Conservation (phyloP, 1,140 invertebrate genomes). For the Nebria ingens region DNA sequence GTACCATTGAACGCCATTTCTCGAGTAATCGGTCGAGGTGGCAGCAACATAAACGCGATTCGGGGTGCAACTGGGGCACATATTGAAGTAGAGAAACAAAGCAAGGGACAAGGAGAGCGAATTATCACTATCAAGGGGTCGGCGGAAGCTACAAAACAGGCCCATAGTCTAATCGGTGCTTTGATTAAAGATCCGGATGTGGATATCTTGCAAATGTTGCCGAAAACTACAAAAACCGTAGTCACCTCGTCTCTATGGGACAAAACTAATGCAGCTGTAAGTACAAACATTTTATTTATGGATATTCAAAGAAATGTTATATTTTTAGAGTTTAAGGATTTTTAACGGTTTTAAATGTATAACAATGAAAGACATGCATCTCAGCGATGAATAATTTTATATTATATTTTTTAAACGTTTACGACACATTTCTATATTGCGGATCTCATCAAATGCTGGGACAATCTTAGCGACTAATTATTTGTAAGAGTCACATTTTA, state of each 20-base stretch:
- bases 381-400: too few relatives aligned
- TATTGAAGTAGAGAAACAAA: constrained; percentile 96
- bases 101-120: constrained; percentile 85
- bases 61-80: constrained; percentile 87
- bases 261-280: constrained; percentile 38
- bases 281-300: constrained; percentile 19
- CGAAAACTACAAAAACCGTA: constrained; percentile 49
- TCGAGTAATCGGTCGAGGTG: constrained; percentile 88
- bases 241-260: constrained; percentile 43
- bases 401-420: too few relatives aligned
- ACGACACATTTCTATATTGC: too few relatives aligned
- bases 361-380: too few relatives aligned
- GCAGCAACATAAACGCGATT: constrained; percentile 95
- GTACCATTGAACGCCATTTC: constrained; percentile 92
- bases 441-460: too few relatives aligned
- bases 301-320: too few relatives aligned
- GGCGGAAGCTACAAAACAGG: constrained; percentile 83
- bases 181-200: constrained; percentile 89
- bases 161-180: constrained; percentile 72
- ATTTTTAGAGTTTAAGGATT: too few relatives aligned
- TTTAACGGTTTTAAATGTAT: too few relatives aligned
- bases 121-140: constrained; percentile 89
- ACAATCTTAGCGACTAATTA: too few relatives aligned
- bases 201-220: constrained; percentile 75
- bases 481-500: too few relatives aligned